phyloP scores from a whole-genome alignment of 1,140 invertebrate species.

The Carcinoscorpius rotundicauda region DNA sequence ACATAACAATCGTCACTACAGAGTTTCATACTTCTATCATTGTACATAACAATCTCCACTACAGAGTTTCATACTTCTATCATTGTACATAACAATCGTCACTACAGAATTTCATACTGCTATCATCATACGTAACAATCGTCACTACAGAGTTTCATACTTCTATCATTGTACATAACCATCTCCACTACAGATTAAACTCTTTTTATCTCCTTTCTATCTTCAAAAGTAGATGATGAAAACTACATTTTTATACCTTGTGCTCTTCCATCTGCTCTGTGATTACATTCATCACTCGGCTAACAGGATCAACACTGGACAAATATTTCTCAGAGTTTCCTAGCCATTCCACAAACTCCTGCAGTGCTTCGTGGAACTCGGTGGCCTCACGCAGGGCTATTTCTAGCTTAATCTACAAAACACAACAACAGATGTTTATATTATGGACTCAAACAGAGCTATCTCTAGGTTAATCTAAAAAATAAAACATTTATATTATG shows the following conservation, averaged over 20 bases:
- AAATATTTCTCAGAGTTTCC: conserved; percentile 86
- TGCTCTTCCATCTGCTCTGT: conserved; percentile 91
- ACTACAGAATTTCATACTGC: no score
- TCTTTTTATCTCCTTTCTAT: no score
- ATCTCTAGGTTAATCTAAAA: background rate
- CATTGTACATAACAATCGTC: no score
- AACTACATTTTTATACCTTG: conserved; percentile 40
- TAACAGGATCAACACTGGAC: conserved; percentile 79
- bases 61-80: no score
- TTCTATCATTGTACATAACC: no score
- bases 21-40: no score
- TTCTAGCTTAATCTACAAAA: conserved; percentile 71
- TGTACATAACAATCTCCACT: no score
- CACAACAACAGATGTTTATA: background rate
- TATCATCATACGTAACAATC: no score
- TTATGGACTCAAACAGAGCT: background rate
- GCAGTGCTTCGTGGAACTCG: conserved; percentile 84
- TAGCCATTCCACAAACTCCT: conserved; percentile 87
- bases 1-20: no score
- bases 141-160: no score
- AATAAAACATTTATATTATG: background rate
- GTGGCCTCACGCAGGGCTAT: conserved; percentile 93
- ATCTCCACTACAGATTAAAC: no score
- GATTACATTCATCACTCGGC: conserved; percentile 81
- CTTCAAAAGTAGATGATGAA: no score